A percentile compares a stretch with the other conserved stretches of the same genome.
Evolutionary conservation across 1,140 invertebrate genomes (phyloP).

Genomic region (Macrosteles quadrilineatus): DNA sequence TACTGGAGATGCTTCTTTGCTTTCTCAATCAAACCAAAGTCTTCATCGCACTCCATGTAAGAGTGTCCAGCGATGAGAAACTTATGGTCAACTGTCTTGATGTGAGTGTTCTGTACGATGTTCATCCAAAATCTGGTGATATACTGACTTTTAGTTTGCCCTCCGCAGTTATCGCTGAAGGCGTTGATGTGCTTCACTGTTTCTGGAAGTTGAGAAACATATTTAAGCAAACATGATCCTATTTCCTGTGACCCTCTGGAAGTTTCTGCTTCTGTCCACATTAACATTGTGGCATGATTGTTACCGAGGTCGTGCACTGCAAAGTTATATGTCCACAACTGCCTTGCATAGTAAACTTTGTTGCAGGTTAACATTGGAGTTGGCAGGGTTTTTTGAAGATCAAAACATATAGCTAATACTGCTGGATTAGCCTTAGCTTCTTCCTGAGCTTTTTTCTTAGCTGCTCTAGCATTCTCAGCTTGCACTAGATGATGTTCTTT

Average conservation of each 20-base stretch:
- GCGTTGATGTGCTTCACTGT: background rate
- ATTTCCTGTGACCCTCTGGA: slow-evolving; percentile 44
- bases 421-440: background rate
- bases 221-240: slow-evolving; percentile 34
- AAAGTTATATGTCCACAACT: slow-evolving; percentile 30
- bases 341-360: slow-evolving; percentile 13
- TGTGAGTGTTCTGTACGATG: background rate
- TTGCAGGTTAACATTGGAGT: background rate
- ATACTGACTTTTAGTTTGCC: slow-evolving; percentile 21
- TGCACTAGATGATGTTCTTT: background rate
- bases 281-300: slow-evolving; percentile 37
- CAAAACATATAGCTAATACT: slow-evolving; percentile 3
- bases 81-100: slow-evolving; percentile 21
- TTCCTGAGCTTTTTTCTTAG: background rate
- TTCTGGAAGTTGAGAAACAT: background rate
- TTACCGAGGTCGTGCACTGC: slow-evolving; percentile 2
- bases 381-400: slow-evolving; percentile 25
- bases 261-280: slow-evolving; percentile 42
- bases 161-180: slow-evolving; percentile 27
- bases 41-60: slow-evolving; percentile 36
- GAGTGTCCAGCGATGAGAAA: slow-evolving; percentile 33
- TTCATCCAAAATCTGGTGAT: slow-evolving; percentile 14
- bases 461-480: background rate
- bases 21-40: slow-evolving; percentile 29
- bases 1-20: slow-evolving; percentile 23